phyloP scores from a whole-genome alignment of 2,113 vertebrate species.

The Gallinago jamesoni region DNA sequence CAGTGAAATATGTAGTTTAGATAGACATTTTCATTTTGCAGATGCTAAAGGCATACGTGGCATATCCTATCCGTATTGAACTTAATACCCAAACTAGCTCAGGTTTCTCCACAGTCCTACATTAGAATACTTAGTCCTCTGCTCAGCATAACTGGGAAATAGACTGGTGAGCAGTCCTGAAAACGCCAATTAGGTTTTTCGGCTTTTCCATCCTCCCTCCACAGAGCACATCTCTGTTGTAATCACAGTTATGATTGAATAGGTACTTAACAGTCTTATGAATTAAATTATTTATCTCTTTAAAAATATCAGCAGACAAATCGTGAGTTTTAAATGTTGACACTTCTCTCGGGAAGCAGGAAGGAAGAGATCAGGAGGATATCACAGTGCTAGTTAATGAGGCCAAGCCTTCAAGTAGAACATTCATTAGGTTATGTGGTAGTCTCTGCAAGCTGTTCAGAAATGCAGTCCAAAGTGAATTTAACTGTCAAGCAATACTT shows the following conservation, averaged over 20 bases:
- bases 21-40: background rate
- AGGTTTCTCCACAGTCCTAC: background rate
- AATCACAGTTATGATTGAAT: background rate
- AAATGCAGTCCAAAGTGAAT: conserved; percentile 9
- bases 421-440: conserved; percentile 20
- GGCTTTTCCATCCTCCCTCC: background rate
- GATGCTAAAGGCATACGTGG: background rate
- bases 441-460: conserved; percentile 38
- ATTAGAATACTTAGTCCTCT: background rate
- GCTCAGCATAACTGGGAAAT: background rate
- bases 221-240: background rate
- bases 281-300: conserved; percentile 35
- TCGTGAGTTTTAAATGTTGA: conserved; percentile 28
- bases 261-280: background rate
- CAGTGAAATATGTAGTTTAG: background rate
- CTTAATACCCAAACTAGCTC: background rate
- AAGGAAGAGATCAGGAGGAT: conserved; percentile 32
- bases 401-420: conserved; percentile 33
- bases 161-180: background rate
- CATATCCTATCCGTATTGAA: background rate
- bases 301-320: conserved; percentile 6
- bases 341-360: conserved; percentile 17
- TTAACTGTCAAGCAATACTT: background rate
- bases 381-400: conserved; percentile 22
- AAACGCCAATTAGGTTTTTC: background rate